Conservation (phyloP, 2,888 invertebrate species). For the Lottia scabra region DNA sequence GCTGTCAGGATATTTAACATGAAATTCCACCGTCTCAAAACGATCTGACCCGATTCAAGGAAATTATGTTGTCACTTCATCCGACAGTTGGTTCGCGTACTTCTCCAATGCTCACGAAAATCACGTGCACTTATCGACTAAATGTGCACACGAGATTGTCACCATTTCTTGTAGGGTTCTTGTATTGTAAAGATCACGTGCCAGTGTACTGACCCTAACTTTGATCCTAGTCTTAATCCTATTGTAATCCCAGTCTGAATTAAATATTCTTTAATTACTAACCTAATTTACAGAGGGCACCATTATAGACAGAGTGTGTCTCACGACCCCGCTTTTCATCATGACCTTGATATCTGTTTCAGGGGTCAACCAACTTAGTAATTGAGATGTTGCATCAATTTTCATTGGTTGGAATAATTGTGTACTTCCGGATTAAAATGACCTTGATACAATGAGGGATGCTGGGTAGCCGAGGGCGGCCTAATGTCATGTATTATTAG, state of each 20-base stretch:
- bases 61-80: constrained; percentile 7
- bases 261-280: not conserved
- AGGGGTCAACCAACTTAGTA: no score
- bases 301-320: not conserved
- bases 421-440: no score
- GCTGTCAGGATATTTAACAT: no score
- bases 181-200: not conserved
- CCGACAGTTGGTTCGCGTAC: not conserved
- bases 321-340: not conserved
- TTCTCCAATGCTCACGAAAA: not conserved
- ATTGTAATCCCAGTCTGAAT: not conserved
- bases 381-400: no score
- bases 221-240: not conserved
- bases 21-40: not conserved
- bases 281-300: not conserved
- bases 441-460: no score
- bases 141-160: not conserved
- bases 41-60: not conserved
- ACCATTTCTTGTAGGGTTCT: not conserved
- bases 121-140: not conserved
- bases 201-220: not conserved
- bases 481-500: no score
- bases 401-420: no score
- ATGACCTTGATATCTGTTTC: no score
- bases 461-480: no score